These are phyloP conservation scores for Botia kubotai DNA, from an alignment of 2,797 vertebrate genomes.

Conservation along the genomic window DNA sequence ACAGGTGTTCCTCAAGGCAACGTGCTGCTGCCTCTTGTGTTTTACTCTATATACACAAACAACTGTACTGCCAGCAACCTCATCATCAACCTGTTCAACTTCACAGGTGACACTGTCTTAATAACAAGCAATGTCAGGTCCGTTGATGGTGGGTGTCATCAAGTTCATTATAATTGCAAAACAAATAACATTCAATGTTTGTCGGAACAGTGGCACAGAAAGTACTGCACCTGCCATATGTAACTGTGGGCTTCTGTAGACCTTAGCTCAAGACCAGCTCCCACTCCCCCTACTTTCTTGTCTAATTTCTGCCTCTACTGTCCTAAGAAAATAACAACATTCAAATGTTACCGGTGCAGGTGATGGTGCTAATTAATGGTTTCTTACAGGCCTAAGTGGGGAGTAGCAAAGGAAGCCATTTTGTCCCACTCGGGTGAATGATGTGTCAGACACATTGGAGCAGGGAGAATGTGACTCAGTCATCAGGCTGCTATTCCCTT, in stretches of 20 bases:
- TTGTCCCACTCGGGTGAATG: not conserved
- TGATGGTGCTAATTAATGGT: not conserved
- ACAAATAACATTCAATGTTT: no score
- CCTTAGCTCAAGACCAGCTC: no score
- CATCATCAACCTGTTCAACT: slow-evolving; percentile 3
- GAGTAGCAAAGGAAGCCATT: not conserved
- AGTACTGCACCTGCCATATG: no score
- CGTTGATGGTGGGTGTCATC: no score
- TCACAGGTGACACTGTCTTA: not conserved
- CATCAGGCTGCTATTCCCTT: not conserved
- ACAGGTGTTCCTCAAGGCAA: slow-evolving; percentile 19
- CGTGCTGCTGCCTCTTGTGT: slow-evolving; percentile 2
- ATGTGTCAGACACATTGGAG: not conserved
- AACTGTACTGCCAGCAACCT: slow-evolving; percentile 10
- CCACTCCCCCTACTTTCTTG: no score
- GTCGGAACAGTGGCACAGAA: no score
- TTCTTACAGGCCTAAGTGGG: not conserved
- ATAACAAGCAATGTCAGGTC: not conserved
- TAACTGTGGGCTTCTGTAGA: no score
- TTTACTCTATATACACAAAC: slow-evolving; percentile 13
- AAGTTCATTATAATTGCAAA: no score
- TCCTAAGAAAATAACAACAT: no score
- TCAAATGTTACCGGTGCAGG: not conserved
- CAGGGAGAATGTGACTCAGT: not conserved
- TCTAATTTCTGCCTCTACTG: no score